Conservation (phyloP, 2,113 vertebrate species). For the Phrynosoma platyrhinos region DNA sequence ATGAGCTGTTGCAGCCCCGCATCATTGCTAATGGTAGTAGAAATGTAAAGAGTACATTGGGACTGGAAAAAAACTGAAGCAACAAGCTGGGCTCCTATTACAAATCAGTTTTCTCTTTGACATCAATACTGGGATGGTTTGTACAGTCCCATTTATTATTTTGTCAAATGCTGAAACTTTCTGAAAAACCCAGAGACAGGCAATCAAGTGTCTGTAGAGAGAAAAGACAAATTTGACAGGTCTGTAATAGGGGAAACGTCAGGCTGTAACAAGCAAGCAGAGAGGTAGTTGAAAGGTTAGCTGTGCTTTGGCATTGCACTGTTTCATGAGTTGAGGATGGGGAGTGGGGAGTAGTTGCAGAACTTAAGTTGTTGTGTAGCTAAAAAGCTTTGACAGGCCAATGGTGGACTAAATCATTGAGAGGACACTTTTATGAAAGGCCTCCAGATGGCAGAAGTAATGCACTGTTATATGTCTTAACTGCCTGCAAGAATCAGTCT, state of each 20-base stretch:
- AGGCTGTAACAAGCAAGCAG: conserved; percentile 2
- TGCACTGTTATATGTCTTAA: conserved; percentile 33
- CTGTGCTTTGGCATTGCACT: conserved; percentile 1
- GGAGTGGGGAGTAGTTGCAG: background rate
- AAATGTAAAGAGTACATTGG: background rate
- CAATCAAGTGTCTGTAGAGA: conserved; percentile 1
- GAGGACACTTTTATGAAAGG: conserved; percentile 41
- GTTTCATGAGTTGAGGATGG: background rate
- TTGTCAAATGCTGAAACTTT: conserved; percentile 31
- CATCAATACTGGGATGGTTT: conserved; percentile 8
- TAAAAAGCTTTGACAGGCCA: conserved; percentile 43
- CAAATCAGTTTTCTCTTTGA: conserved; percentile 17
- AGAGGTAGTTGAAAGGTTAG: conserved; percentile 14
- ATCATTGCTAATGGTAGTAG: background rate
- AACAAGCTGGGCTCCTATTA: background rate
- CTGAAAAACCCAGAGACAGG: conserved; percentile 27
- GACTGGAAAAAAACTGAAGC: background rate
- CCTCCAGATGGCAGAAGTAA: conserved; percentile 57
- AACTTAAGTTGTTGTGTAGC: conserved; percentile 21
- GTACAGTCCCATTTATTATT: background rate
- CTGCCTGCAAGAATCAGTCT: background rate
- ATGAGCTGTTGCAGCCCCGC: background rate
- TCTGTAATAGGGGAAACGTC: conserved; percentile 33
- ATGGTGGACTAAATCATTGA: conserved; percentile 29
- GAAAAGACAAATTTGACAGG: conserved; percentile 18